These are phyloP conservation scores for Sturmia bella DNA, from an alignment of 2,888 invertebrate genomes.

Conservation along the genomic window DNA sequence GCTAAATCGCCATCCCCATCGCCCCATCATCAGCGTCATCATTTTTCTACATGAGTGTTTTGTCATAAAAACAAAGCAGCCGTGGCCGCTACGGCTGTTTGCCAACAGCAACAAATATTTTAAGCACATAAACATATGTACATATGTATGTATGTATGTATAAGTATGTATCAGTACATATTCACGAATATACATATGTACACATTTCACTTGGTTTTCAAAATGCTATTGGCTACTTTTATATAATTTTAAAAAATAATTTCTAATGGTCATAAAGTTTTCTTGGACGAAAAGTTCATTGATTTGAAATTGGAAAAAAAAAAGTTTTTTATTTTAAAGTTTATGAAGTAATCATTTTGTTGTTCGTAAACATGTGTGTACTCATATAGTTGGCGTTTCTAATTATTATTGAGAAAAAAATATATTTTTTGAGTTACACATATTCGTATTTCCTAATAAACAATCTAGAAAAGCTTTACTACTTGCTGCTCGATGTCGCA, in stretches of 20 bases:
- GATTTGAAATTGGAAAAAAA: conserved; percentile 38
- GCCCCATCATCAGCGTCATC: conserved; percentile 50
- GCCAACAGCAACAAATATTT: conserved; percentile 17
- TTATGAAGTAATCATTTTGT: not conserved
- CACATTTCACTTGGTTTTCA: conserved; percentile 34
- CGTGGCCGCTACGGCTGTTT: not conserved
- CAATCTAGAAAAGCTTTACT: no score
- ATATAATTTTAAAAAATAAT: no score
- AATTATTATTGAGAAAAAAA: no score
- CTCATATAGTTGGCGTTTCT: no score
- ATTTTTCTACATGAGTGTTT: conserved; percentile 44
- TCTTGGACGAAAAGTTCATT: conserved; percentile 46
- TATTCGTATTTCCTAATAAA: no score
- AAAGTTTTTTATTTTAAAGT: not conserved
- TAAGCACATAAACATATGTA: no score
- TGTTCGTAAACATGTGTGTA: not conserved
- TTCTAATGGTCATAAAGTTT: not conserved
- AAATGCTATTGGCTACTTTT: conserved; percentile 36
- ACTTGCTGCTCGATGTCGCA: no score
- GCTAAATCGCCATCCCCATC: not conserved
- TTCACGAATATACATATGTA: no score
- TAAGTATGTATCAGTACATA: no score
- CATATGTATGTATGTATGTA: no score
- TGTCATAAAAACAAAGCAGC: conserved; percentile 42
- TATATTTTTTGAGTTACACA: no score